phyloP scores from a whole-genome alignment of 2,888 invertebrate species.

The Oligia latruncula region DNA sequence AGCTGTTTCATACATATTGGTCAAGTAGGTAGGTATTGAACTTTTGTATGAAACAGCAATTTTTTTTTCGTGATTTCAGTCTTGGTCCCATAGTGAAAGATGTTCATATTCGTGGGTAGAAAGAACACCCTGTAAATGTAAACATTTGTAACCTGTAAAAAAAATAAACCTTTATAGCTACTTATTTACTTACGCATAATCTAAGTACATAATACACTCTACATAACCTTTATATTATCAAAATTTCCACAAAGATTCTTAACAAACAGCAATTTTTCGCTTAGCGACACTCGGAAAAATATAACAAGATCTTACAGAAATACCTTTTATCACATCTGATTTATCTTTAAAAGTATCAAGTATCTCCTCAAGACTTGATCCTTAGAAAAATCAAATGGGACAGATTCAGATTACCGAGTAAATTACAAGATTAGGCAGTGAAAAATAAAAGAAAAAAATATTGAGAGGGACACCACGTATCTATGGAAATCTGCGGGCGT shows the following conservation, averaged over 20 bases:
- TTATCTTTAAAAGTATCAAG: constrained; percentile 15
- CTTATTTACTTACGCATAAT: neutral
- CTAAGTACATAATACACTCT: neutral
- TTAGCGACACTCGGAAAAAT: neutral
- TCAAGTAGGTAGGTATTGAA: too few species aligned
- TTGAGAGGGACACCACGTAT: neutral
- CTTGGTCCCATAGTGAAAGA: too few species aligned
- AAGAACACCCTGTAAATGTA: too few species aligned
- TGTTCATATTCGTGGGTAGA: too few species aligned
- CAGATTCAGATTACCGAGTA: constrained; percentile 16
- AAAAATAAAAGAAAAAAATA: constrained; percentile 31
- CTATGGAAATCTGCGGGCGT: neutral
- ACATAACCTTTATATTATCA: neutral
- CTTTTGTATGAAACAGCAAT: too few species aligned
- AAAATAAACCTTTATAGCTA: too few species aligned
- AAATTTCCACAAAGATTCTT: neutral
- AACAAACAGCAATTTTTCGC: neutral
- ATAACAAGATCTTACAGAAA: too few species aligned
- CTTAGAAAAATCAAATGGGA: constrained; percentile 17
- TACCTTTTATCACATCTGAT: neutral
- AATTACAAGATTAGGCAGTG: constrained; percentile 38
- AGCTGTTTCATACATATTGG: too few species aligned
- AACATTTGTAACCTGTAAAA: too few species aligned
- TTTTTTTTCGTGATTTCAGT: too few species aligned
- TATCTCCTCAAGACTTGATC: neutral